Conservation (phyloP, 2,797 vertebrate species). For the Numenius phaeopus region DNA sequence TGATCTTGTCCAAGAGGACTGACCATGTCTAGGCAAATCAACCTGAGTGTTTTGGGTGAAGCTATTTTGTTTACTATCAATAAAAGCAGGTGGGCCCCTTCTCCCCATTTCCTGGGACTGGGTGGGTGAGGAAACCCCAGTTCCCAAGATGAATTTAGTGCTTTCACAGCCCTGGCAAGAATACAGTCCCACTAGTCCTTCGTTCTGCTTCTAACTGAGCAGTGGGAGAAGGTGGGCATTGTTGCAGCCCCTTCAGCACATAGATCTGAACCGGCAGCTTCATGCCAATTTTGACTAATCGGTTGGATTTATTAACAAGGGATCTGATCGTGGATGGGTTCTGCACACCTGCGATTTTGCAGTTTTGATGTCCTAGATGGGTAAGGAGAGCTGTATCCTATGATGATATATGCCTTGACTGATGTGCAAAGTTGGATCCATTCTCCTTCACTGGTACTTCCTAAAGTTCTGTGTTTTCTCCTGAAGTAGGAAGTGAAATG, state of each 20-base stretch:
- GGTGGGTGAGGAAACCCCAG: not conserved
- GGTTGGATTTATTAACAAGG: not conserved
- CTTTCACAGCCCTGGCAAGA: rapidly evolving
- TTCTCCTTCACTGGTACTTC: not conserved
- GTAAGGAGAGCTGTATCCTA: not conserved
- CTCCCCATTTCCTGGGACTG: not conserved
- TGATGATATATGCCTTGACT: not conserved
- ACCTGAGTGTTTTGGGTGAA: not conserved
- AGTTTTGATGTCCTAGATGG: not conserved
- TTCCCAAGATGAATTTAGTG: not conserved
- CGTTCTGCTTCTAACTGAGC: not conserved
- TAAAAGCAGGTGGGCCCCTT: not conserved
- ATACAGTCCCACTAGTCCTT: rapidly evolving
- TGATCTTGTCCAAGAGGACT: not conserved
- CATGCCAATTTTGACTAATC: not conserved
- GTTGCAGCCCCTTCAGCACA: not conserved
- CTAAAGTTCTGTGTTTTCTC: not conserved
- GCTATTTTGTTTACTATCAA: rapidly evolving
- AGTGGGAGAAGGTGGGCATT: not conserved
- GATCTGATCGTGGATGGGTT: rapidly evolving
- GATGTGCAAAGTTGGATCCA: not conserved
- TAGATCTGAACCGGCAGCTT: not conserved
- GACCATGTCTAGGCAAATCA: rapidly evolving
- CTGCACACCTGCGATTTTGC: not conserved
- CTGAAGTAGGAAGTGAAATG: not conserved